Evolutionary conservation across 2,797 vertebrate genomes (phyloP).

Genomic region (Brachyalestes nurse): DNA sequence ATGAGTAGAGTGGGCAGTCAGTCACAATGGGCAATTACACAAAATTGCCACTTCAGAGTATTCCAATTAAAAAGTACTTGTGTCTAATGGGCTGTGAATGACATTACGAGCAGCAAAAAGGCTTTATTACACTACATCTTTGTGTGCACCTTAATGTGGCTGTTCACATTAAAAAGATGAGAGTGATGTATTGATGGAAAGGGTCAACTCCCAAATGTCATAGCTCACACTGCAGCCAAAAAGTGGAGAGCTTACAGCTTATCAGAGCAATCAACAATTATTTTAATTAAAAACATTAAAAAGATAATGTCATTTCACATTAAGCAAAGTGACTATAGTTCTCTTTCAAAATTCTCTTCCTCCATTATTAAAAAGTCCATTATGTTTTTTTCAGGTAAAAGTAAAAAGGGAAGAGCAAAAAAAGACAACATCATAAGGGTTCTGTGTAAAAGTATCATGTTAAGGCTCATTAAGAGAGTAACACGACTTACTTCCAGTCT

Average conservation of each 20-base stretch:
- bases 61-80: constrained; percentile 55
- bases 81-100: constrained; percentile 52
- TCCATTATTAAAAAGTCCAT: neutral
- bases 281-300: constrained; percentile 5
- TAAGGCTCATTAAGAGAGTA: too few relatives aligned
- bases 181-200: constrained; percentile 1
- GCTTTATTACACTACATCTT: constrained; percentile 37
- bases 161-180: constrained; percentile 27
- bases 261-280: neutral
- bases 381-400: neutral
- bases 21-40: constrained; percentile 44
- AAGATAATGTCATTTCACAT: neutral
- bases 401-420: neutral
- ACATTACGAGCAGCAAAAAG: constrained; percentile 45
- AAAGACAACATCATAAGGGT: neutral
- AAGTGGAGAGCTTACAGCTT: constrained; percentile 1
- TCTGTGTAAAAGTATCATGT: neutral
- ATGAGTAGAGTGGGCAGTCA: constrained; percentile 20
- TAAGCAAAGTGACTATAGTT: neutral
- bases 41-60: constrained; percentile 31
- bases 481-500: constrained; percentile 92
- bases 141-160: constrained; percentile 20
- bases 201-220: constrained; percentile 26
- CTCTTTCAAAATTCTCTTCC: neutral
- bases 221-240: neutral